Conservation (phyloP, 2,888 invertebrate species). For the Drosophila fulvimacula region DNA sequence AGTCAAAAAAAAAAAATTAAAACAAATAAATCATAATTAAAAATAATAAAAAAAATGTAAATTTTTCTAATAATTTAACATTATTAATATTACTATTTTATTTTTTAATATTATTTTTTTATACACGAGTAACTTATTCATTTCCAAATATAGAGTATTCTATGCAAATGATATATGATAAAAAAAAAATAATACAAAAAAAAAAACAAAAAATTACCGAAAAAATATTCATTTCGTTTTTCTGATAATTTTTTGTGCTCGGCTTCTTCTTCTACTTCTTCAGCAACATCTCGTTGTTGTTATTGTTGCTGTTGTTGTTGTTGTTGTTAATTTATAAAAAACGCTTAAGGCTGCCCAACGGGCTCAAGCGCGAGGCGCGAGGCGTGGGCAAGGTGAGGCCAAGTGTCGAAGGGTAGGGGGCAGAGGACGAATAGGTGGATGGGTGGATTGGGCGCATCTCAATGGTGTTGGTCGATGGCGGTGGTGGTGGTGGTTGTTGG, state of each 20-base stretch:
- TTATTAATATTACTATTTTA: too few species aligned
- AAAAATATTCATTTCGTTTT: slow-evolving; percentile 73
- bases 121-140: too few species aligned
- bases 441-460: slow-evolving; percentile 7
- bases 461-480: slow-evolving; percentile 20
- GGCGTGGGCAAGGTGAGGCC: slow-evolving; percentile 66
- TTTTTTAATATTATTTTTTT: too few species aligned
- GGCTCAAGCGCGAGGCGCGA: too few species aligned
- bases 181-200: not conserved
- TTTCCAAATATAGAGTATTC: not conserved
- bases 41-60: too few species aligned
- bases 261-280: slow-evolving; percentile 17
- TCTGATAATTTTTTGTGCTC: slow-evolving; percentile 50
- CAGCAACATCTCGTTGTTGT: slow-evolving; percentile 13
- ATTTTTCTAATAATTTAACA: too few species aligned
- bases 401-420: slow-evolving; percentile 61
- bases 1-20: too few species aligned
- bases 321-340: slow-evolving; percentile 76
- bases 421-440: not conserved
- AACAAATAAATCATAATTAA: too few species aligned
- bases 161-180: slow-evolving; percentile 2
- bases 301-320: slow-evolving; percentile 53
- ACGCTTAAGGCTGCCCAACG: slow-evolving; percentile 64
- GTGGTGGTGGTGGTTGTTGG: slow-evolving; percentile 34
- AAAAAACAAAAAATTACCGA: slow-evolving; percentile 47